Percentiles rank a stretch among this genome's conserved stretches.
Evolutionary conservation across 1,140 invertebrate species (phyloP).

Genomic region (Conus betulinus): DNA sequence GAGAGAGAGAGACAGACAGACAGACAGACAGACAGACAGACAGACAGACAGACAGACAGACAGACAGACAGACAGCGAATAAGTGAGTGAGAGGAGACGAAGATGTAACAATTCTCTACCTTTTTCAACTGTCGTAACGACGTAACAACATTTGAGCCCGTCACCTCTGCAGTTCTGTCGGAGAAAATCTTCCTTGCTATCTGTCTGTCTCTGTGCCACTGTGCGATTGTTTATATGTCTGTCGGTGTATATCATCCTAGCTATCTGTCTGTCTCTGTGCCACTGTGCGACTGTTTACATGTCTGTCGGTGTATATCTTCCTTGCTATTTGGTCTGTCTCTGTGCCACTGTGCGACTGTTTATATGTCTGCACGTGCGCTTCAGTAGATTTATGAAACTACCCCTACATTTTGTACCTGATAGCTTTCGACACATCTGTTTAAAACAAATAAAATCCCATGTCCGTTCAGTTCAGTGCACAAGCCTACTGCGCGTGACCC

Average conservation of each 20-base stretch:
- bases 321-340: not conserved
- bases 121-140: too few relatives aligned
- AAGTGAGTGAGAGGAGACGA: not conserved
- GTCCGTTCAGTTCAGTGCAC: too few relatives aligned
- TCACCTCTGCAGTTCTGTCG: not conserved
- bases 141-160: too few relatives aligned
- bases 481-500: too few relatives aligned
- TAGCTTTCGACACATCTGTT: too few relatives aligned
- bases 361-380: not conserved
- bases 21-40: not conserved
- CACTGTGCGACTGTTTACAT: not conserved
- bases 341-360: not conserved
- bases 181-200: not conserved
- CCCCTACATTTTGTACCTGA: too few relatives aligned
- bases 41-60: not conserved
- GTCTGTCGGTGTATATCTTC: not conserved
- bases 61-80: not conserved
- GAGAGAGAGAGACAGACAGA: slow-evolving; percentile 21
- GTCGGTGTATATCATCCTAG: not conserved
- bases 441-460: too few relatives aligned
- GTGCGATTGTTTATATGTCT: not conserved
- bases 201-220: not conserved
- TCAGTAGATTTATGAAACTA: too few relatives aligned
- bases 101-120: not conserved
- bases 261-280: not conserved